Percentiles rank a stretch among this genome's conserved stretches.
Conservation (phyloP, 2,113 vertebrate genomes). For the Trichomycterus rosablanca region DNA sequence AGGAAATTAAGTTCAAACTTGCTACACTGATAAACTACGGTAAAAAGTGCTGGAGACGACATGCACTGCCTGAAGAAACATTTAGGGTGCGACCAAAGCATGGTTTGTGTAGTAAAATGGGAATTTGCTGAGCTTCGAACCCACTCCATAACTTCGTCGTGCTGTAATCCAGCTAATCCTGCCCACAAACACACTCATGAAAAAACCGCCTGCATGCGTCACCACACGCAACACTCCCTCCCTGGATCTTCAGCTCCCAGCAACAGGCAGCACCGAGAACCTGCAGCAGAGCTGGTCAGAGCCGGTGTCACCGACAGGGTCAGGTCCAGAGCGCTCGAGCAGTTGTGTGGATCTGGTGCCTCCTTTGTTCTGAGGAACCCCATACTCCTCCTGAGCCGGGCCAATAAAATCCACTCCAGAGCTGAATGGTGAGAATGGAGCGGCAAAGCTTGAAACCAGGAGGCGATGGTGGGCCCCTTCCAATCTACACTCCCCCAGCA, state of each 20-base stretch:
- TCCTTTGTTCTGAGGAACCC: constrained; percentile 38
- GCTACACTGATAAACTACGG: too few relatives aligned
- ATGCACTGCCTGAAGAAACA: too few relatives aligned
- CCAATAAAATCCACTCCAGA: constrained; percentile 55
- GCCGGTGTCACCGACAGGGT: too few relatives aligned
- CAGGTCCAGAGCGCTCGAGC: too few relatives aligned
- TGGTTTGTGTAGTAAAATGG: not conserved
- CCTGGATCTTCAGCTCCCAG: constrained; percentile 13
- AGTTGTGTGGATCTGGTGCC: constrained; percentile 27
- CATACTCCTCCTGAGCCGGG: constrained; percentile 51
- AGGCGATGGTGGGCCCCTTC: constrained; percentile 34
- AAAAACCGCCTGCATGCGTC: constrained; percentile 40
- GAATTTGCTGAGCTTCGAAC: not conserved
- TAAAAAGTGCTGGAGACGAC: too few relatives aligned
- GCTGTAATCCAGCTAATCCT: constrained; percentile 73
- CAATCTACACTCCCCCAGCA: constrained; percentile 46
- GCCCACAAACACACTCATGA: constrained; percentile 52
- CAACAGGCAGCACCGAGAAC: constrained; percentile 24
- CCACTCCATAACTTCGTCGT: constrained; percentile 60
- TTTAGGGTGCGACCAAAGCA: too few relatives aligned
- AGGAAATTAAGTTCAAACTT: too few relatives aligned
- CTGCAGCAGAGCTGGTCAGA: too few relatives aligned
- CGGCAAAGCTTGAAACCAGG: constrained; percentile 40
- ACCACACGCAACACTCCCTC: constrained; percentile 34
- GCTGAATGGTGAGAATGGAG: constrained; percentile 57